Conservation (phyloP, 1,140 invertebrate species). For the Drosophila quadrilineata region DNA sequence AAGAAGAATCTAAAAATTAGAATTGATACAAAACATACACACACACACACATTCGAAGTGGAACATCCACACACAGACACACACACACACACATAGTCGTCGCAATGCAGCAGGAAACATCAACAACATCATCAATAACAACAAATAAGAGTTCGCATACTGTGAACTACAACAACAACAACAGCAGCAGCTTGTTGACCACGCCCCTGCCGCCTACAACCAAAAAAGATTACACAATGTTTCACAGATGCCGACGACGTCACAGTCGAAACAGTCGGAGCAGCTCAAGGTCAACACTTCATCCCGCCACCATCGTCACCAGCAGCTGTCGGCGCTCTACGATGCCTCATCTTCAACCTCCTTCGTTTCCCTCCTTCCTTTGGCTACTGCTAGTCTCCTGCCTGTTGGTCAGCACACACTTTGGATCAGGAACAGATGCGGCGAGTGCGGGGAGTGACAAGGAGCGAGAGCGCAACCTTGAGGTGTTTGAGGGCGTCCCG, state of each 20-base stretch:
- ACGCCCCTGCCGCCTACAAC: not conserved
- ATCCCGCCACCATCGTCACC: constrained; percentile 6
- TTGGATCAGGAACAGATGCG: not conserved
- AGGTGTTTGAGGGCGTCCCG: constrained; percentile 92
- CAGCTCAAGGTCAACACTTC: constrained; percentile 31
- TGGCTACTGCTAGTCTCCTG: constrained; percentile 27
- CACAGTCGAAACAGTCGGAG: constrained; percentile 1
- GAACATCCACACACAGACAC: too few species aligned
- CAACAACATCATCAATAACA: not conserved
- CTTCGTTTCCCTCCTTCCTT: too few species aligned
- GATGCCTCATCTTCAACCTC: too few species aligned
- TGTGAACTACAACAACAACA: constrained; percentile 22
- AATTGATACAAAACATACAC: not conserved
- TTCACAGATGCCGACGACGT: constrained; percentile 59
- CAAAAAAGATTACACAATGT: constrained; percentile 57
- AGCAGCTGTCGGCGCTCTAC: constrained; percentile 1
- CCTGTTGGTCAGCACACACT: not conserved
- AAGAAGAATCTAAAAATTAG: not conserved
- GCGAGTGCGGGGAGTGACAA: constrained; percentile 25
- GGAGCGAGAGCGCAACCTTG: constrained; percentile 90
- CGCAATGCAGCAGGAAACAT: constrained; percentile 12
- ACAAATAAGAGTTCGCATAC: constrained; percentile 9
- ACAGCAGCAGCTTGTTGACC: constrained; percentile 3
- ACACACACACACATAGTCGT: not conserved
- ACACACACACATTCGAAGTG: not conserved